Evolutionary conservation across 2,888 invertebrate species (phyloP), one percentile per base, ranked within the genome.

Genomic region (Eupeodes latifasciatus): DNA sequence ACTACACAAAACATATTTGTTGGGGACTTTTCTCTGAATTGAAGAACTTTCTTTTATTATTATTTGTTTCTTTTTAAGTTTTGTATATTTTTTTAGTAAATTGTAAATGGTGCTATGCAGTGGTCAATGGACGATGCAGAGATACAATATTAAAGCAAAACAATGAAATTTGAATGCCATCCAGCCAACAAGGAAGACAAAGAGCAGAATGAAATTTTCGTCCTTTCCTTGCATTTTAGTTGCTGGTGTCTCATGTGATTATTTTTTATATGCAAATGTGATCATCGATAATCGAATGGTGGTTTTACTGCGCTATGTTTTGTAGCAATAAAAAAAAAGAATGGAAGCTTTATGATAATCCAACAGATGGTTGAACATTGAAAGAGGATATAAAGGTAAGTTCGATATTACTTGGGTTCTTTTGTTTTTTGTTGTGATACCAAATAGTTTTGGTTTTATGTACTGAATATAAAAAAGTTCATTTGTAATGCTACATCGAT

Each of bases 191-290:
- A 53, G 19, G 76, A 62, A 67, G 83, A 80, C 66, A 51, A 51
- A 67, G 57, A 83, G 64, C 27, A 61, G 81, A 27, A 27, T 27
- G 27, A 27, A 27, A 75, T 74, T 78, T 72, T 72, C 55, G 72
- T 85, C 64, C 78, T 85, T 78, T 85, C 64, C 78, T 85, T 78
- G 79, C 66, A 14, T 34, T 27, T 51, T 14, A 14, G 44, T 36
- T 10, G 51, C 10, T 81, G 74, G 59, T 66, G 75, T 84, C 86
- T 83, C 76, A 71, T 86, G 79, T 80, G 79, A 86, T 83, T 86
- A 83, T 81, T 78, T 87, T 87, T 84, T 87, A 74, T 83, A 84
- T 87, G 80, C 74, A 87, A 87, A 87, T 87, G 62, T 77, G 87
- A 87, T 84, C 78, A 74, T 57, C 84, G 84, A 87, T 84, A 84